Evolutionary conservation across 1,140 invertebrate species (phyloP), one percentile per base, ranked within the genome.

Genomic region (Ridgeia piscesae): DNA sequence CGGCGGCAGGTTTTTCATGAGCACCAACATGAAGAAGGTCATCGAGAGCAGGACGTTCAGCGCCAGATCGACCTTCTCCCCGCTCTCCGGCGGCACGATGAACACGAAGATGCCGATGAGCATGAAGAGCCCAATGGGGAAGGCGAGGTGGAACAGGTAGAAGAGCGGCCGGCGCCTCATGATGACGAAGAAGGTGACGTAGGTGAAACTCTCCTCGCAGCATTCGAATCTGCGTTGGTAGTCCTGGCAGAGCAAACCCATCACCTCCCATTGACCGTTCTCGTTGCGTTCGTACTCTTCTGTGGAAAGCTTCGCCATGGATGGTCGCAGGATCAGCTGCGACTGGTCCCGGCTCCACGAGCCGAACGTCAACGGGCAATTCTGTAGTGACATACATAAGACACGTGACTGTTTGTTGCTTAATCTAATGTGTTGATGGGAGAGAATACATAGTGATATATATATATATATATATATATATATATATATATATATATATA

Each of bases 21-120:
- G 34, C 89, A 90, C 34, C 2, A 90, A 4, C 89, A 90, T 34
- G 89, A 90, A 90, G 89, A 90, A 90, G 9, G 17, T 90, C 34
- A 42, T 42, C n/a, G 89, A 90, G 17, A 90, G 89, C n/a, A 90
- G 89, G 4, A 90, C 89, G 34, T 17, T 31, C 11, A 90, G 14
- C 4, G 89, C 89, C 9, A 90, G 89, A n/a, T 34, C 34, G 17
- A 90, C 34, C 89, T 90, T 90, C 89, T 90, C 89, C 21, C 89
- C 89, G 89, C 89, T 90, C 34, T 90, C 89, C 0, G 89, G 34
- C 34, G 89, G 34, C 17, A 90, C 89, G 58, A 77, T 77, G 58
- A 77, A 77, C 58, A 77, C 58, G 17, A 77, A 77, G 58, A 77
- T 31, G 58, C 58, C 58, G 58, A 77, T 77, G 58, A 77, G 17